Percentiles rank a stretch among this genome's conserved stretches.
Conservation (phyloP, 2,113 vertebrate species). For the Oxyruncus cristatus region DNA sequence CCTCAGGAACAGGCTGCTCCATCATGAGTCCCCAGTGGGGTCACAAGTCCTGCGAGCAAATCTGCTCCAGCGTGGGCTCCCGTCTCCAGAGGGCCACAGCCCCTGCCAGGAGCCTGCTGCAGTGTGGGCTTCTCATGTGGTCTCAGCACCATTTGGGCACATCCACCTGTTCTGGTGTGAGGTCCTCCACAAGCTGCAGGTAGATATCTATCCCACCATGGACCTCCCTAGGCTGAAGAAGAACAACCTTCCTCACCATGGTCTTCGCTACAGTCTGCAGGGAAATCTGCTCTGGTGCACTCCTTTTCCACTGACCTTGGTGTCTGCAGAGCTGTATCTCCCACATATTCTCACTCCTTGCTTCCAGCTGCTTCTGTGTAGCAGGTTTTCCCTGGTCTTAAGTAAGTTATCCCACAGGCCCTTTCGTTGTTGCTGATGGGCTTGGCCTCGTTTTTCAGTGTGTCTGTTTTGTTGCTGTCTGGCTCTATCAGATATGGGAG, state of each 20-base stretch:
- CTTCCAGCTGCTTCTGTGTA: background rate
- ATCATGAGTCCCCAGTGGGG: accelerated
- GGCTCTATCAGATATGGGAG: accelerated
- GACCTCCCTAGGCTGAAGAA: background rate
- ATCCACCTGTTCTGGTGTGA: accelerated
- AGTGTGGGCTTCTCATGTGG: accelerated
- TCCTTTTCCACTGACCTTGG: background rate
- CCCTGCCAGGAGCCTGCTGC: background rate
- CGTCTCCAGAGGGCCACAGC: background rate
- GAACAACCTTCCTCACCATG: background rate
- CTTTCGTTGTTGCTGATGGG: background rate
- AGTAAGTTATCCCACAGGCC: background rate
- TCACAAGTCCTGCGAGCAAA: background rate
- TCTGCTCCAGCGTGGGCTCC: background rate
- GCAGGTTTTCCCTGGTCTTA: background rate
- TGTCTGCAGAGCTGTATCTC: background rate
- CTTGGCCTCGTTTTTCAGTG: accelerated
- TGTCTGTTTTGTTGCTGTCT: background rate
- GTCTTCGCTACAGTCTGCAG: accelerated
- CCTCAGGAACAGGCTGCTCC: background rate
- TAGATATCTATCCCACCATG: background rate
- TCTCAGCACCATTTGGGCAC: background rate
- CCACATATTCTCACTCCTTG: background rate
- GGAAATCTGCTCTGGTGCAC: accelerated
- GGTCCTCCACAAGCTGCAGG: background rate